Percentiles rank a stretch among this genome's conserved stretches.
phyloP scores from a whole-genome alignment of 2,797 vertebrate species.

The Tenualosa thibaudeaui region DNA sequence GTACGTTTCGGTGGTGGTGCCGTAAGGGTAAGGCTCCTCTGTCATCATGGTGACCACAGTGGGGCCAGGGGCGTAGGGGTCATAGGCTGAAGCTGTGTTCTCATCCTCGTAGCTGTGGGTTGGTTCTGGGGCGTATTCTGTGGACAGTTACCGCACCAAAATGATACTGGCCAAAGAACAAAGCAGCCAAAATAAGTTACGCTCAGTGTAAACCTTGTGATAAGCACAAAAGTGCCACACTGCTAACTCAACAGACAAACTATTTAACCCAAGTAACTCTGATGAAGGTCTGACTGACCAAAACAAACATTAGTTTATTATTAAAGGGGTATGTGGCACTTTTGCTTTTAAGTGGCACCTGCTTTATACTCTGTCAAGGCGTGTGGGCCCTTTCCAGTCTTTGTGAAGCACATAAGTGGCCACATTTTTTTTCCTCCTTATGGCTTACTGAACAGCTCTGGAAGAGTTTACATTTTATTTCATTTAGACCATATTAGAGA shows the following conservation, averaged over 20 bases:
- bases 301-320: no score
- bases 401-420: no score
- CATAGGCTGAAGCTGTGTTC: slow-evolving; percentile 58
- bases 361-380: no score
- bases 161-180: not conserved
- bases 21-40: slow-evolving; percentile 67
- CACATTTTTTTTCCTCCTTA: not conserved
- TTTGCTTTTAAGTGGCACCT: no score
- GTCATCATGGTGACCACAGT: slow-evolving; percentile 76
- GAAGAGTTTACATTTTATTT: not conserved
- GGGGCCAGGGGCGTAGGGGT: slow-evolving; percentile 60
- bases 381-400: no score
- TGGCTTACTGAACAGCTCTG: not conserved
- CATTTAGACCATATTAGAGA: not conserved
- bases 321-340: no score
- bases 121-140: slow-evolving; percentile 61
- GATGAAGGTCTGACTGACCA: no score
- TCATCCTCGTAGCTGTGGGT: slow-evolving; percentile 63
- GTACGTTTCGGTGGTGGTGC: slow-evolving; percentile 67
- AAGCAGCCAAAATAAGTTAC: not conserved
- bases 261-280: no score
- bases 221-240: no score
- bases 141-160: not conserved
- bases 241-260: no score
- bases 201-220: no score